These are phyloP conservation scores for Chaunax sp. DNA, from an alignment of 2,797 vertebrate species.

Conservation along the genomic window DNA sequence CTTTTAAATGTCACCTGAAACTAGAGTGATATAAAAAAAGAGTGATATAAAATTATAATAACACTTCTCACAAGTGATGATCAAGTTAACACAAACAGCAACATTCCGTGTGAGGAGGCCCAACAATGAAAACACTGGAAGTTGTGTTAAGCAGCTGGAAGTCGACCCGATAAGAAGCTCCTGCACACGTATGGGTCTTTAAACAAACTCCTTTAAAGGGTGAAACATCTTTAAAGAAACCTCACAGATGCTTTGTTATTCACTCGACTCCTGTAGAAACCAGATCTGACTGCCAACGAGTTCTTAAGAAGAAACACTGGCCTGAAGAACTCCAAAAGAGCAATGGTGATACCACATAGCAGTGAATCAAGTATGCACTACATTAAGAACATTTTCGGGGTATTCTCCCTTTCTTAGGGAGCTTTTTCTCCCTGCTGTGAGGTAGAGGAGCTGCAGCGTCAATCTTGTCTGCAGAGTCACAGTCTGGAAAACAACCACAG, in stretches of 20 bases:
- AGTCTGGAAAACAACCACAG: constrained; percentile 47
- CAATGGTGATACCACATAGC: not conserved
- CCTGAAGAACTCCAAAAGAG: constrained; percentile 27
- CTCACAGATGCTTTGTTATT: not conserved
- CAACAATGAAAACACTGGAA: not conserved
- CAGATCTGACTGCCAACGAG: constrained; percentile 11
- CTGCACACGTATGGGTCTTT: not conserved
- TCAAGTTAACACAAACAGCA: not conserved
- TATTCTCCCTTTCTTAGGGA: constrained; percentile 2
- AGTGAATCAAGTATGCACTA: not conserved
- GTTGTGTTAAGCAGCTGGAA: not conserved
- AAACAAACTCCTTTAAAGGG: constrained; percentile 1
- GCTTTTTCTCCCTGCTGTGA: constrained; percentile 57
- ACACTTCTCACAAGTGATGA: not conserved
- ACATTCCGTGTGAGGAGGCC: not conserved
- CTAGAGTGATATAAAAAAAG: not conserved
- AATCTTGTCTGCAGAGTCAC: constrained; percentile 61
- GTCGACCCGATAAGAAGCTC: not conserved
- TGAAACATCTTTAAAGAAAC: not conserved
- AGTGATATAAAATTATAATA: not conserved
- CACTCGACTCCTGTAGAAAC: not conserved
- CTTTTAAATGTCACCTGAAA: not conserved
- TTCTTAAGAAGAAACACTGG: constrained; percentile 16
- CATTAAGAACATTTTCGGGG: not conserved
- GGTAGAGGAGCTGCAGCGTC: constrained; percentile 72